These are phyloP conservation scores for Lates calcarifer DNA, from an alignment of 2,113 vertebrate genomes.

Conservation along the genomic window DNA sequence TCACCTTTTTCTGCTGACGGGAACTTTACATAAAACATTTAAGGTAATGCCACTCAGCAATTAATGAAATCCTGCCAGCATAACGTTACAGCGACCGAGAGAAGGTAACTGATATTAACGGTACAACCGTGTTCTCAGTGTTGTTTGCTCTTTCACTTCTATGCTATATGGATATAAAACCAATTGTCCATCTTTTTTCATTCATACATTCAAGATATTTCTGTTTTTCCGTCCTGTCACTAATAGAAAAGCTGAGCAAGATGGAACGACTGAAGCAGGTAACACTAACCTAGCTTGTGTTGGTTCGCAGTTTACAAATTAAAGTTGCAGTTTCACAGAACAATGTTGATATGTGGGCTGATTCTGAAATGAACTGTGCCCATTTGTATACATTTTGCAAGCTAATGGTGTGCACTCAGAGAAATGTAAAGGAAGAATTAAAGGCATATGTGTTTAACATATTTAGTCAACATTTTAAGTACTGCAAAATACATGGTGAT, in stretches of 20 bases:
- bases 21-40: not conserved
- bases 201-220: not conserved
- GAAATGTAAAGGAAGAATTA: too few species aligned
- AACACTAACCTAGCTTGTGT: not conserved
- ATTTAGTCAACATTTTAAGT: not conserved
- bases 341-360: not conserved
- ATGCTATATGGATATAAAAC: not conserved
- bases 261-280: conserved; percentile 52
- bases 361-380: not conserved
- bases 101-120: conserved; percentile 14
- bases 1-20: not conserved
- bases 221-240: not conserved
- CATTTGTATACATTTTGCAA: too few species aligned
- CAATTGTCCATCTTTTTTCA: not conserved
- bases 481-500: not conserved
- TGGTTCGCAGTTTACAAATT: not conserved
- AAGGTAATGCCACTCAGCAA: not conserved
- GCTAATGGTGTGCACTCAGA: too few species aligned
- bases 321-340: not conserved
- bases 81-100: not conserved
- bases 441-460: not conserved
- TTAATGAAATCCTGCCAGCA: conserved; percentile 8
- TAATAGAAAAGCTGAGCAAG: not conserved
- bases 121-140: not conserved
- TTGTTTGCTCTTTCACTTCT: not conserved